Evolutionary conservation across 2,113 vertebrate genomes (phyloP), one percentile per base, ranked within the genome.

Genomic region (Aldabrachelys gigantea): DNA sequence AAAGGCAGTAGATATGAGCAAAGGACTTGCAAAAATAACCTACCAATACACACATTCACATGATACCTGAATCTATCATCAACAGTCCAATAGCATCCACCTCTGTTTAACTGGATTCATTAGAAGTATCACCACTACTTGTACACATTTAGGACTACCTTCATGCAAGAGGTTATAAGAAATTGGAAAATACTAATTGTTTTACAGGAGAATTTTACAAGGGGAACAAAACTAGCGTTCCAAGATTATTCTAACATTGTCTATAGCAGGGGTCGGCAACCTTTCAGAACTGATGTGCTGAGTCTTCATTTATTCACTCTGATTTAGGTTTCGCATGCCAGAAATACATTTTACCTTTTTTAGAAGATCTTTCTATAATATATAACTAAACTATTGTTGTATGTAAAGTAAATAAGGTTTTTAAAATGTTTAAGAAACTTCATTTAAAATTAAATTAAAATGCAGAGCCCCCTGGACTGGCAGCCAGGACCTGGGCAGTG

Each of bases 1-100:
- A 86, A 31, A 3, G 29, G 54, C 84, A 88, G 69, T 78, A 80
- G 83, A 81, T 50, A 50, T 17, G 69, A 93, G 47, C 47, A 38
- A 38, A 78, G 44, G 29, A 41, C 44, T 13, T 91, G 87, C 90
- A 87, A 57, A 87, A 65, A 89, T 80, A 24, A 91, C 56, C 13
- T 0, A 0, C 52, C 90, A 10, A 69, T 56, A 86, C 76, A 49
- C 0, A 0, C 85, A 31, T 25, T 10, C 27, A 79, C 49, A 35
- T 11, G 0, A 47, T 22, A 10, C 85, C 38, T 76, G 69, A 85
- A 56, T 88, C 65, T 82, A 19, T 82, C 80, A 50, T 4, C 25
- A 38, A 72, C 47, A 84, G 88, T 54, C 27, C 49, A 27, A 4
- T n/a, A 38, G 14, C 44, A 47, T 24, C 83, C 89, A 56, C 35